phyloP scores from a whole-genome alignment of 2,888 invertebrate species.

The Aplocera efformata region DNA sequence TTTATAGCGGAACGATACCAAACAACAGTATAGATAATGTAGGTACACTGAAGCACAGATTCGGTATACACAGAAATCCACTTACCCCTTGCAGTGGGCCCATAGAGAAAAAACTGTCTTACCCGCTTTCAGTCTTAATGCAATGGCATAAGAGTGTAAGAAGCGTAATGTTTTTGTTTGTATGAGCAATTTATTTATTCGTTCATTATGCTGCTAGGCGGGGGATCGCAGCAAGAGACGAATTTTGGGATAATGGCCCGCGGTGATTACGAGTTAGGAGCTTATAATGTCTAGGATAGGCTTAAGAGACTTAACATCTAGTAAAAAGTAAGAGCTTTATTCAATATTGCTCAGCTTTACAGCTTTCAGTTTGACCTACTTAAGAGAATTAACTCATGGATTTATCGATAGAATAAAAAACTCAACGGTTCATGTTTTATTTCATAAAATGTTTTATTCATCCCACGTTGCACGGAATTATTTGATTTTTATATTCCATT shows the following conservation, averaged over 20 bases:
- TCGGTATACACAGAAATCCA: slow-evolving; percentile 76
- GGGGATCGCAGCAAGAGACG: slow-evolving; percentile 68
- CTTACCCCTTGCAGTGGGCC: slow-evolving; percentile 76
- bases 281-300: slow-evolving; percentile 23
- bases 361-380: background rate
- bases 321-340: slow-evolving; percentile 14
- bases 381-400: background rate
- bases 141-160: slow-evolving; percentile 16
- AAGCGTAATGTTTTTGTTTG: slow-evolving; percentile 44
- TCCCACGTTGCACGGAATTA: no score
- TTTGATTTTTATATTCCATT: no score
- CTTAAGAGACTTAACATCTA: slow-evolving; percentile 24
- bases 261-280: slow-evolving; percentile 40
- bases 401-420: no score
- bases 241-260: slow-evolving; percentile 74
- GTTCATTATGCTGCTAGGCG: slow-evolving; percentile 70
- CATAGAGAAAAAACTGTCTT: slow-evolving; percentile 38
- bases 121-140: slow-evolving; percentile 15
- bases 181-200: slow-evolving; percentile 77
- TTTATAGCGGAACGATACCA: slow-evolving; percentile 31
- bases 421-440: no score
- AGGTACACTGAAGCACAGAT: slow-evolving; percentile 52
- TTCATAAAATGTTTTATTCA: no score
- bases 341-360: slow-evolving; percentile 2
- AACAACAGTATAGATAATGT: slow-evolving; percentile 47